These are phyloP conservation scores for Callithrix jacchus DNA, from an alignment of 2,113 vertebrate genomes.

Conservation along the genomic window DNA sequence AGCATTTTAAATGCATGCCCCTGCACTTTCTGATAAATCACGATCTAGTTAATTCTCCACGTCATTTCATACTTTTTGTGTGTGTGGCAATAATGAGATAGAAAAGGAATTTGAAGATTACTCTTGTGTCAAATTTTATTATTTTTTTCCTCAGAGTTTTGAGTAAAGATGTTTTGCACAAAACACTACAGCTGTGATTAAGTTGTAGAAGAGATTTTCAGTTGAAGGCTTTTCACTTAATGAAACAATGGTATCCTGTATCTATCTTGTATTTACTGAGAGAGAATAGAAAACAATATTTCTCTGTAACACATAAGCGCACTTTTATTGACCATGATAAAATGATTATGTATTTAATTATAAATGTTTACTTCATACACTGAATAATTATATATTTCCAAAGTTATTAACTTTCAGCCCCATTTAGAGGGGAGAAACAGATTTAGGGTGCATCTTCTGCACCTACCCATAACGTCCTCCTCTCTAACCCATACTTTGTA, in stretches of 20 bases:
- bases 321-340: not conserved
- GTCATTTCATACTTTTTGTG: not conserved
- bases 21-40: not conserved
- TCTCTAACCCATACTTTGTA: not conserved
- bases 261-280: conserved; percentile 16
- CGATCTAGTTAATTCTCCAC: not conserved
- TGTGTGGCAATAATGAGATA: conserved; percentile 16
- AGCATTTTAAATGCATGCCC: not conserved
- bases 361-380: not conserved
- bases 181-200: not conserved
- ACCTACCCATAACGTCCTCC: not conserved
- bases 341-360: not conserved
- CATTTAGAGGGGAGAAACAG: not conserved
- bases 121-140: conserved; percentile 22
- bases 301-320: not conserved
- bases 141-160: conserved; percentile 53
- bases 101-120: conserved; percentile 23
- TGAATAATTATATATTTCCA: not conserved
- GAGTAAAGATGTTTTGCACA: conserved; percentile 54
- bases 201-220: conserved; percentile 48
- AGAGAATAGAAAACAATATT: conserved; percentile 23
- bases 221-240: conserved; percentile 59
- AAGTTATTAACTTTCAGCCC: not conserved
- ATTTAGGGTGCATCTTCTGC: not conserved
- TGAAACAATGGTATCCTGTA: not conserved